Evolutionary conservation across 2,113 vertebrate genomes (phyloP).

Genomic region (Urocynchramus pylzowi): DNA sequence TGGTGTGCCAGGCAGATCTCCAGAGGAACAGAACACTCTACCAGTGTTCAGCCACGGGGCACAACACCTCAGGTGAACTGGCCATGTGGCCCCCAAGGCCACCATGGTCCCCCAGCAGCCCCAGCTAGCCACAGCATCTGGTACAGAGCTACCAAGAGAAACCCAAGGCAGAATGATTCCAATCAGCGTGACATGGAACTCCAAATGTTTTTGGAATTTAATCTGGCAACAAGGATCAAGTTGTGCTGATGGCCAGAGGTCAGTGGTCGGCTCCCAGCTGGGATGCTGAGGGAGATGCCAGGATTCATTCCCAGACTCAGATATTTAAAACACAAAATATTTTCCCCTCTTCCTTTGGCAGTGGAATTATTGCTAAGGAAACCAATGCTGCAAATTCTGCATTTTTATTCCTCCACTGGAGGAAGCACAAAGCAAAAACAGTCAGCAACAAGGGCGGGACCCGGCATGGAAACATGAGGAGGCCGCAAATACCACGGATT

Average conservation of each 20-base stretch:
- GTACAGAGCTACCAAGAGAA: not conserved
- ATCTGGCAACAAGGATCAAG: not conserved
- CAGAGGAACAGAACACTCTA: not conserved
- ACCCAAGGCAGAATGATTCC: not conserved
- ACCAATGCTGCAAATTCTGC: not conserved
- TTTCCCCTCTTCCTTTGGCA: not conserved
- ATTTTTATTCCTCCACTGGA: not conserved
- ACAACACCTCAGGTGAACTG: not conserved
- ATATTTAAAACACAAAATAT: not conserved
- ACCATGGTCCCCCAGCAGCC: no score
- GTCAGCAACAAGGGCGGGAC: not conserved
- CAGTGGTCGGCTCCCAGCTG: not conserved
- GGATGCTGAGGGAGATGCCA: not conserved
- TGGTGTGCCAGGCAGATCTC: accelerated
- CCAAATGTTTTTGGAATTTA: not conserved
- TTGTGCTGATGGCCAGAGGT: not conserved
- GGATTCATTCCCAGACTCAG: not conserved
- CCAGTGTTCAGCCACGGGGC: not conserved
- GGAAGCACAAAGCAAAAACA: not conserved
- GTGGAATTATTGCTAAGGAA: not conserved
- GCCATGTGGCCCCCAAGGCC: not conserved
- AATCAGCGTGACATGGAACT: accelerated
- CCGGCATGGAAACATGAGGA: not conserved
- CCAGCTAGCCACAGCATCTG: not conserved
- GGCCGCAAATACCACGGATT: not conserved